Conservation (phyloP, 2,888 invertebrate genomes). For the Cantharis lateralis region DNA sequence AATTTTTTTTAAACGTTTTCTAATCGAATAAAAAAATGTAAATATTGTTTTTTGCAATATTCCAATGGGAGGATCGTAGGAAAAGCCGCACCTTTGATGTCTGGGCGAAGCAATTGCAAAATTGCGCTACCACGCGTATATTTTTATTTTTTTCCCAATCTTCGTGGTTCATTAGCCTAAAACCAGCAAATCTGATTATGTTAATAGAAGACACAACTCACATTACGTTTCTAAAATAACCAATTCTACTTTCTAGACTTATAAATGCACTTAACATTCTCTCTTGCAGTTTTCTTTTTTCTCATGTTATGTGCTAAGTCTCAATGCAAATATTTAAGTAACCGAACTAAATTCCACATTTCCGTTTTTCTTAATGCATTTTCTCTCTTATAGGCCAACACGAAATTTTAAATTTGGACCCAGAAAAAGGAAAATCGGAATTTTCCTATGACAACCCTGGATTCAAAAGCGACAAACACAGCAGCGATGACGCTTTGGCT, state of each 20-base stretch:
- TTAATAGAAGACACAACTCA: neutral
- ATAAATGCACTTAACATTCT: neutral
- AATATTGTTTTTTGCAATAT: neutral
- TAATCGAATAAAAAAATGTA: neutral
- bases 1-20: neutral
- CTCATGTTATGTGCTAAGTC: neutral
- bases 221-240: neutral
- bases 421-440: conserved; percentile 75
- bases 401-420: conserved; percentile 73
- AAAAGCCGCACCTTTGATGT: neutral
- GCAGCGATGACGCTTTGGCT: conserved; percentile 2
- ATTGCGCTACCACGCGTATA: neutral
- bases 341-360: neutral
- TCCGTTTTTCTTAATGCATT: neutral
- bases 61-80: neutral
- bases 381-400: conserved; percentile 66
- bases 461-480: conserved; percentile 60
- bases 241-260: neutral
- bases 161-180: neutral
- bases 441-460: conserved; percentile 84
- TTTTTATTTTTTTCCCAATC: neutral
- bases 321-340: neutral
- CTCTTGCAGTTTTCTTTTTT: neutral
- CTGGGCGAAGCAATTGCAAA: neutral
- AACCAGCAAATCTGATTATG: neutral